These are phyloP conservation scores for Amblyraja radiata DNA, from an alignment of 2,797 vertebrate species.

Conservation along the genomic window DNA sequence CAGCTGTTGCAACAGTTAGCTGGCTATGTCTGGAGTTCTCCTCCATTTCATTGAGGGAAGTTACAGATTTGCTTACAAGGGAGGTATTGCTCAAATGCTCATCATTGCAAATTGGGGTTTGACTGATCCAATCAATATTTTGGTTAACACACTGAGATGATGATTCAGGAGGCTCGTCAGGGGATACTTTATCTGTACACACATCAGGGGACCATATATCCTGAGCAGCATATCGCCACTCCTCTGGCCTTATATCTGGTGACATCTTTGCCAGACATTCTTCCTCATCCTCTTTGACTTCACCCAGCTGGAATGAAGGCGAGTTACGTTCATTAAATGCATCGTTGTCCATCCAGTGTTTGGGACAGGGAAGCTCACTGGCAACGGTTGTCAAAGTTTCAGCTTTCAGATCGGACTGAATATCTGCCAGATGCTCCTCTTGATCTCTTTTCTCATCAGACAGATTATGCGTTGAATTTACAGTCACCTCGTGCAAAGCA, in stretches of 20 bases:
- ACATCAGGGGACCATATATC: neutral
- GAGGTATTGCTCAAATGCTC: neutral
- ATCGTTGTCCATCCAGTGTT: slow-evolving; percentile 3
- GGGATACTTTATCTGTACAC: neutral
- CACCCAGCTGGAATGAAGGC: neutral
- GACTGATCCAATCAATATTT: neutral
- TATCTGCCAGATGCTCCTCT: neutral
- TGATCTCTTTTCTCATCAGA: neutral
- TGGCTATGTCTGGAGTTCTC: neutral
- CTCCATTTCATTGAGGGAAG: neutral
- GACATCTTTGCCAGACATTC: slow-evolving; percentile 61
- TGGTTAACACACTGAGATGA: neutral
- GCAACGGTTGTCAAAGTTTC: neutral
- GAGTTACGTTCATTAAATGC: neutral
- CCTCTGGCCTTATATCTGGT: slow-evolving; percentile 1
- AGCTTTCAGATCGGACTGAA: neutral
- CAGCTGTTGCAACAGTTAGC: neutral
- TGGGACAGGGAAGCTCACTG: neutral
- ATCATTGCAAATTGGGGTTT: neutral
- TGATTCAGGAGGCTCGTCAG: neutral
- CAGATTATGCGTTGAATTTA: neutral
- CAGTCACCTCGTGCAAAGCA: neutral
- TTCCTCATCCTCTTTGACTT: slow-evolving; percentile 56
- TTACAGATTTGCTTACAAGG: neutral
- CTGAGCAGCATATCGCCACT: neutral